These are phyloP conservation scores for Formica aserva DNA, from an alignment of 2,888 invertebrate species.

Conservation along the genomic window DNA sequence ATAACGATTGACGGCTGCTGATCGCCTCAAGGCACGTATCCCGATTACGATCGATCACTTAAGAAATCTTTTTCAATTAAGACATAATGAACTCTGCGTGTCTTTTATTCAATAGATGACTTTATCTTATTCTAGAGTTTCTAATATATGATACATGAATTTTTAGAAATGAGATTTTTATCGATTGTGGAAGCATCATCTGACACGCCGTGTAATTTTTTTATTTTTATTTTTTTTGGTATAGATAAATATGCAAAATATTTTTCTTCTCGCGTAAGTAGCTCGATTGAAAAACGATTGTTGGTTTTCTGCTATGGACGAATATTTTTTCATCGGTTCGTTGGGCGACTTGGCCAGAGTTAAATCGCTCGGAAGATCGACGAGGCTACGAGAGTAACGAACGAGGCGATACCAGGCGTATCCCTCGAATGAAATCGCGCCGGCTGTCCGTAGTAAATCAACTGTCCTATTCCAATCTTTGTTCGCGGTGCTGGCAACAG, in stretches of 20 bases:
- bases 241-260: not conserved
- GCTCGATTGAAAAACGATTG: slow-evolving; percentile 31
- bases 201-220: too few relatives aligned
- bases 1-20: slow-evolving; percentile 60
- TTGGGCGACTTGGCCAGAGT: slow-evolving; percentile 45
- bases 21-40: slow-evolving; percentile 20
- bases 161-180: not conserved
- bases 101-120: not conserved
- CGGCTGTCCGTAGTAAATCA: slow-evolving; percentile 77
- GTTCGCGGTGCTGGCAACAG: slow-evolving; percentile 74
- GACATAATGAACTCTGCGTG: not conserved
- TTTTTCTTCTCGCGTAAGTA: not conserved
- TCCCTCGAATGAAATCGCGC: slow-evolving; percentile 77
- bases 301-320: slow-evolving; percentile 9
- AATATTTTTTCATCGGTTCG: slow-evolving; percentile 47
- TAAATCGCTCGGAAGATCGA: slow-evolving; percentile 61
- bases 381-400: slow-evolving; percentile 79
- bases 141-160: not conserved
- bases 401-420: slow-evolving; percentile 73
- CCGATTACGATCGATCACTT: slow-evolving; percentile 30
- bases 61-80: slow-evolving; percentile 48
- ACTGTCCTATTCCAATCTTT: slow-evolving; percentile 77
- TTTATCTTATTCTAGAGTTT: slow-evolving; percentile 1
- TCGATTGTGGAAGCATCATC: not conserved
- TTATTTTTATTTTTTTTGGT: not conserved